A percentile compares a stretch with the other conserved stretches of the same genome.
These are phyloP conservation scores for Trididemnum clinides DNA, from an alignment of 23 tunicate genomes.

Conservation along the genomic window DNA sequence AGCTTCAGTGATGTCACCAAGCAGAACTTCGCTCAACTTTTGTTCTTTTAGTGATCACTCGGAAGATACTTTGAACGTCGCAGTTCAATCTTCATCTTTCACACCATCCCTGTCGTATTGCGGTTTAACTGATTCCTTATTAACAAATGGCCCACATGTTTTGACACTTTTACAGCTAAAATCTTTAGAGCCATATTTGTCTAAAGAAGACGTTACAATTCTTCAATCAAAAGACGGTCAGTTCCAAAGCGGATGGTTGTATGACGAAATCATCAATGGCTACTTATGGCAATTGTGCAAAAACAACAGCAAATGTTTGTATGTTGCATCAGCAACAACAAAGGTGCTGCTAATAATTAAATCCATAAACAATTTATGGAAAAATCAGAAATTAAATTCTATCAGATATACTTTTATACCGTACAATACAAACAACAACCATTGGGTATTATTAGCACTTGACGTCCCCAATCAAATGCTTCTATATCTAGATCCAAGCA, in stretches of 20 bases:
- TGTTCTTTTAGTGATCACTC: background rate
- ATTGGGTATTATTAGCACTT: conserved; percentile 44
- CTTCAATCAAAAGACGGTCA: background rate
- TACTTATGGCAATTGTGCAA: conserved; percentile 28
- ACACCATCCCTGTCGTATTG: background rate
- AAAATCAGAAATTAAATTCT: background rate
- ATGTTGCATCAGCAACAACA: background rate
- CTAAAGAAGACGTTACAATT: background rate
- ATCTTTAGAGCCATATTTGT: conserved; percentile 19
- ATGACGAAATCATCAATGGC: conserved; percentile 31
- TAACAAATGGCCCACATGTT: conserved; percentile 31
- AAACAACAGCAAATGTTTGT: background rate
- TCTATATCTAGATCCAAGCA: conserved; percentile 29
- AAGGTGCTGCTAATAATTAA: background rate
- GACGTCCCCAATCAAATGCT: background rate
- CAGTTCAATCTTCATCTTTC: background rate
- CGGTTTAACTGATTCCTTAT: background rate
- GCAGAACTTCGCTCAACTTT: too few species aligned
- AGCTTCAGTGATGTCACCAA: background rate
- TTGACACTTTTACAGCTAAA: conserved; percentile 12
- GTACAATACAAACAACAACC: conserved; percentile 22
- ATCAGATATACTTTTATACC: conserved; percentile 25
- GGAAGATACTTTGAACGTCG: too few species aligned
- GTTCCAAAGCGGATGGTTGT: conserved; percentile 20
- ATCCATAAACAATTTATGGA: background rate